Evolutionary conservation across 1,140 invertebrate species (phyloP), one percentile per base, ranked within the genome.

Genomic region (Bombus waltoni): DNA sequence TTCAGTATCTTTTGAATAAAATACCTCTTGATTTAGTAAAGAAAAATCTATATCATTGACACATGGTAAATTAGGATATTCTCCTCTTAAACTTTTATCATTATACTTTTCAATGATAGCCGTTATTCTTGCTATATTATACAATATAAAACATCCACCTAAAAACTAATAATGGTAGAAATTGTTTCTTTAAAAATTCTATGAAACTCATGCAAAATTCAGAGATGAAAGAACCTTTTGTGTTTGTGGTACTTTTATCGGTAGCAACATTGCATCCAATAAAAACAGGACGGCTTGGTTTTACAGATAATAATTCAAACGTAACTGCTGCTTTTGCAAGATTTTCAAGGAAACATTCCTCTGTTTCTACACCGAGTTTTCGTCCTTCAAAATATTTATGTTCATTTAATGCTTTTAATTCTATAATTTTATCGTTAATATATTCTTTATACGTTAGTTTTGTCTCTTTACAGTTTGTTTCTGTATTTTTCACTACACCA

Each of bases 91-190:
- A 13, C 96, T 95, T 90, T 95, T 96, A 3, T 95, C 91, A 66
- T 96, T 93, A 92, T 96, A 97, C 82, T 96, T 96, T 79, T 96
- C 94, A 66, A 97, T 94, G 81, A 98, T 95, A 3, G 96, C 96
- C 85, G 96, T 94, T 86, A 97, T 92, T 81, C 97, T 96, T 0
- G 96, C 97, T 92, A 96, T 96, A 90, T 97, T 97, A 91, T 97
- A 97, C n/a, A 97, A 95, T 62, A 97, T 95, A 94, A 97, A 97
- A 59, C 96, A 93, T n/a, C 96, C 96, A 74, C 96, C 97, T 97
- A 91, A 79, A 94, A 94, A 44, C 74, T 79, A 22, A 74, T 75
- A 53, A 53, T 66, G 15, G 77, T 65, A 62, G 18, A 84, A 68
- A 83, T 80, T 71, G 22, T 72, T 68, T 38, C 13, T 73, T 38